phyloP scores from a whole-genome alignment of 1,140 invertebrate species.

The Ganaspis sp. region DNA sequence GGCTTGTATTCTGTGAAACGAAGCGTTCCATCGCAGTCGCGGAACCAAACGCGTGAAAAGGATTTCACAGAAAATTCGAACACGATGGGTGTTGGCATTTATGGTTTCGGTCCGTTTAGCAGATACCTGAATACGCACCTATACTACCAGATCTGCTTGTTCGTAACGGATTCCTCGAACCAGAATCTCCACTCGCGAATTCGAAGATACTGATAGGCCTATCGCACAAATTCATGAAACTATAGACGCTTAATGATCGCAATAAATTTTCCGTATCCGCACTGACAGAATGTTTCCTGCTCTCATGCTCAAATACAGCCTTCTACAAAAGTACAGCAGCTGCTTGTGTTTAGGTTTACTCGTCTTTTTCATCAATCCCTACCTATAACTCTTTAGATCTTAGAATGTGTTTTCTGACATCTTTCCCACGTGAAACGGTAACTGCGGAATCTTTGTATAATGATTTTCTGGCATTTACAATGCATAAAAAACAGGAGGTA shows the following conservation, averaged over 20 bases:
- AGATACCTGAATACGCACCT: slow-evolving; percentile 13
- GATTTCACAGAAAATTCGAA: slow-evolving; percentile 70
- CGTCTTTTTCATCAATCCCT: no score
- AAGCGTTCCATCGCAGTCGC: slow-evolving; percentile 39
- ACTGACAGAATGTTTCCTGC: slow-evolving; percentile 3
- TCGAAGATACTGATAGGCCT: slow-evolving; percentile 10
- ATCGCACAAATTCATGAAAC: slow-evolving; percentile 32
- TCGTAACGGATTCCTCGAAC: slow-evolving; percentile 16
- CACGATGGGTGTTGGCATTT: slow-evolving; percentile 61
- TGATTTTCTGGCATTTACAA: no score
- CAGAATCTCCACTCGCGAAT: slow-evolving; percentile 28
- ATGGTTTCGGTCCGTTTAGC: slow-evolving; percentile 51
- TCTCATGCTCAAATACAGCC: neutral
- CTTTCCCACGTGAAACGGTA: no score
- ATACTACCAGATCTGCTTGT: slow-evolving; percentile 8
- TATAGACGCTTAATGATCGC: slow-evolving; percentile 12
- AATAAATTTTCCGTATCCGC: slow-evolving; percentile 18
- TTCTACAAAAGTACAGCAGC: neutral
- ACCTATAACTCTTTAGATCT: no score
- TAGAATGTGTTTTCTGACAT: no score
- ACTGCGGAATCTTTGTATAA: no score
- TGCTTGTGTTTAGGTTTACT: no score
- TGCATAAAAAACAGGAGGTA: no score
- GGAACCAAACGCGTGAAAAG: slow-evolving; percentile 68
- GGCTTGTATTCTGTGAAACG: slow-evolving; percentile 42